phyloP scores from a whole-genome alignment of 2,113 vertebrate species.

The Sapajus apella region DNA sequence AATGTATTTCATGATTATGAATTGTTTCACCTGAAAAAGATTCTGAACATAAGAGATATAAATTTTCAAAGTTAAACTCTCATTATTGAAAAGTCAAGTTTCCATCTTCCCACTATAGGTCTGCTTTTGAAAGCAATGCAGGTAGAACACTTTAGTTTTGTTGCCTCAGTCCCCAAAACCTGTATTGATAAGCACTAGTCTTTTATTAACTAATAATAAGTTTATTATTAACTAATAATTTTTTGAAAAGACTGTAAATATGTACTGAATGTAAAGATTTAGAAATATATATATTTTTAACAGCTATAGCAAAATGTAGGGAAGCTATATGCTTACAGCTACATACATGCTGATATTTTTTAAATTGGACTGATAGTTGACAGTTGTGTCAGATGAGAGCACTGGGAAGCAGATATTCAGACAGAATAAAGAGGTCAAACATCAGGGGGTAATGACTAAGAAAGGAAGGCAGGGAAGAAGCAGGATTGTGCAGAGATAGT shows the following conservation, averaged over 20 bases:
- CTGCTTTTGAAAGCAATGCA: background rate
- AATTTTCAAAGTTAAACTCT: slow-evolving; percentile 39
- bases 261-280: background rate
- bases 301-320: background rate
- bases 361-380: slow-evolving; percentile 4
- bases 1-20: slow-evolving; percentile 47
- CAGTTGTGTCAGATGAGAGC: background rate
- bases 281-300: background rate
- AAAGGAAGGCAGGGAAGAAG: background rate
- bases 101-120: background rate
- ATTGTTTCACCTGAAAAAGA: slow-evolving; percentile 63
- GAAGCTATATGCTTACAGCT: background rate
- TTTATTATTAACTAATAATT: slow-evolving; percentile 12
- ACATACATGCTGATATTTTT: background rate
- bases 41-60: slow-evolving; percentile 35
- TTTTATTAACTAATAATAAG: slow-evolving; percentile 26
- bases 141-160: background rate
- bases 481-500: background rate
- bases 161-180: background rate
- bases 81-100: background rate
- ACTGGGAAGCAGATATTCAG: background rate
- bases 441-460: background rate
- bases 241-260: slow-evolving; percentile 33
- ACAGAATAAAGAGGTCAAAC: background rate
- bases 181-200: slow-evolving; percentile 61